These are phyloP conservation scores for Radopholus similis DNA, from an alignment of 1,140 invertebrate genomes.

Conservation along the genomic window DNA sequence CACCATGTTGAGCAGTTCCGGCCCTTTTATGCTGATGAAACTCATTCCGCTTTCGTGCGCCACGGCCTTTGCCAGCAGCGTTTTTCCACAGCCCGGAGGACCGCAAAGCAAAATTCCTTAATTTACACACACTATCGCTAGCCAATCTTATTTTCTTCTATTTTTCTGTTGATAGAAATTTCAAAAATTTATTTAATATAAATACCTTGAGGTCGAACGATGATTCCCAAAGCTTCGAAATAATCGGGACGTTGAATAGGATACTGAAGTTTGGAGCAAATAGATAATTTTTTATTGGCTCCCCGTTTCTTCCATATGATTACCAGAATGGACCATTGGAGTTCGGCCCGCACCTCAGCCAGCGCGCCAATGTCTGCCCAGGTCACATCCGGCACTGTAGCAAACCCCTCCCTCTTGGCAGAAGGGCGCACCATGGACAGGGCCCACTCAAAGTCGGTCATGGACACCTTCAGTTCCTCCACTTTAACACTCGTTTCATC, in stretches of 20 bases:
- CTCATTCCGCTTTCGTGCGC: slow-evolving; percentile 93
- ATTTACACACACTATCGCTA: too few species aligned
- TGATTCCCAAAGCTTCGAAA: slow-evolving; percentile 74
- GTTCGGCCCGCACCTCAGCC: slow-evolving; percentile 77
- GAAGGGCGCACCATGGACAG: slow-evolving; percentile 82
- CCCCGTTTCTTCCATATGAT: not conserved
- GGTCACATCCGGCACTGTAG: slow-evolving; percentile 89
- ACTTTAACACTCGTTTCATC: not conserved
- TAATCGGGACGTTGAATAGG: slow-evolving; percentile 81
- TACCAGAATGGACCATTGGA: slow-evolving; percentile 83
- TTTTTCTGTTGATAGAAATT: not conserved
- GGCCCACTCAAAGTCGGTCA: slow-evolving; percentile 65
- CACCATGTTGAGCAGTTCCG: slow-evolving; percentile 90
- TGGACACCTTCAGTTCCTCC: slow-evolving; percentile 17
- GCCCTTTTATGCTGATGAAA: slow-evolving; percentile 94
- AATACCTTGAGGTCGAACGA: slow-evolving; percentile 71
- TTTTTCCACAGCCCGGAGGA: slow-evolving; percentile 70
- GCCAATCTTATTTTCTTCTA: too few species aligned
- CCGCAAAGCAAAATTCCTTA: slow-evolving; percentile 77
- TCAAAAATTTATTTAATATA: not conserved
- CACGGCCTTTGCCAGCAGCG: slow-evolving; percentile 68
- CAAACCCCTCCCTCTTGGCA: slow-evolving; percentile 90
- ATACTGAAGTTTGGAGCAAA: slow-evolving; percentile 65
- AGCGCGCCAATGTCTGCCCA: slow-evolving; percentile 96
- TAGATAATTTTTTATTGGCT: too few species aligned